These are phyloP conservation scores for Erethizon dorsatum DNA, from an alignment of 2,797 vertebrate genomes.

Conservation along the genomic window DNA sequence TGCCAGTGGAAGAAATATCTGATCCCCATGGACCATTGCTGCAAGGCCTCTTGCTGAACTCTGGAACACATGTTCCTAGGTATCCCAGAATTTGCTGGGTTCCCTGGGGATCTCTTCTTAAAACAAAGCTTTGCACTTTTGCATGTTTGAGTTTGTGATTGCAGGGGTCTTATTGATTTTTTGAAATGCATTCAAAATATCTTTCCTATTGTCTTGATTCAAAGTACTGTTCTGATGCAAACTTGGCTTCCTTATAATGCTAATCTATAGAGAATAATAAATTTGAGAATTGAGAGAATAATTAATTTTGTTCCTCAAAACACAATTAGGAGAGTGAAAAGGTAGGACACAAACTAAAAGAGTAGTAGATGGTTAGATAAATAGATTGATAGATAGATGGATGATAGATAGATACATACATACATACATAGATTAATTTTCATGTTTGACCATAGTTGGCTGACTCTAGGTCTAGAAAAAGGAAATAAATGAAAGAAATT, in stretches of 20 bases:
- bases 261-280: neutral
- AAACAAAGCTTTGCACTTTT: neutral
- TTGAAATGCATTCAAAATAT: neutral
- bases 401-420: neutral
- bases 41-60: neutral
- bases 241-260: neutral
- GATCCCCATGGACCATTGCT: neutral
- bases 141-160: neutral
- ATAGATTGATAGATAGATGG: neutral
- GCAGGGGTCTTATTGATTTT: neutral
- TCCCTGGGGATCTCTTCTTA: neutral
- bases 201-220: neutral
- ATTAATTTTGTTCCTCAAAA: neutral
- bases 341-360: neutral
- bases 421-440: no score
- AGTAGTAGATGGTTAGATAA: neutral
- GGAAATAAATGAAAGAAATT: neutral
- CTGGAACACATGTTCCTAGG: neutral
- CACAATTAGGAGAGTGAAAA: neutral
- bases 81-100: no score
- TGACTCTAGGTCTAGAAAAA: neutral
- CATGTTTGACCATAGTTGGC: neutral
- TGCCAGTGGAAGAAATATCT: neutral
- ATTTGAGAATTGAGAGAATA: neutral
- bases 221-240: neutral